phyloP scores from a whole-genome alignment of 2,797 vertebrate species.

The Amazona finschi region DNA sequence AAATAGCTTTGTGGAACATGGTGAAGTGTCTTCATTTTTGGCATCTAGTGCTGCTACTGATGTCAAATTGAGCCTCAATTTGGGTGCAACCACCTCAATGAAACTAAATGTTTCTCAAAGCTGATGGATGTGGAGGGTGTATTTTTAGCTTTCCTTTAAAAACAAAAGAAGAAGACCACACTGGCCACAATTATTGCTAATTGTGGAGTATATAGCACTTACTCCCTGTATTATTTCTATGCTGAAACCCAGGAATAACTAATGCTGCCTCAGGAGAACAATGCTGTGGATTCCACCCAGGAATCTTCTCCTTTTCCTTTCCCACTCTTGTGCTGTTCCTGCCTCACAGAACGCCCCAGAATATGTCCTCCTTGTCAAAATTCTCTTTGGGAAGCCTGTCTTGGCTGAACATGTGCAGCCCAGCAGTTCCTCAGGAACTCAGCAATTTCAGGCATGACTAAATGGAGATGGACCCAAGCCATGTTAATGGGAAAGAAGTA shows the following conservation, averaged over 20 bases:
- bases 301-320: background rate
- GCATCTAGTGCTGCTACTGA: background rate
- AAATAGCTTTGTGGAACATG: background rate
- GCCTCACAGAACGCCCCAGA: background rate
- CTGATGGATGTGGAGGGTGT: background rate
- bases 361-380: background rate
- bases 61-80: background rate
- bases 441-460: background rate
- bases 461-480: background rate
- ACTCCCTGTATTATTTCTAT: background rate
- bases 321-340: background rate
- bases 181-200: background rate
- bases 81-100: background rate
- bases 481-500: background rate
- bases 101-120: background rate
- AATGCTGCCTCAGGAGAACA: background rate
- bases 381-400: background rate
- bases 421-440: background rate
- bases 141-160: background rate
- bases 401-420: background rate
- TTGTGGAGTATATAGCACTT: background rate
- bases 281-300: background rate
- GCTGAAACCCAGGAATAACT: background rate
- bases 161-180: accelerated
- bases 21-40: background rate